Base-by-base conservation (phyloP, 2,797 vertebrate genomes). In the Austrolebias charrua region DNA sequence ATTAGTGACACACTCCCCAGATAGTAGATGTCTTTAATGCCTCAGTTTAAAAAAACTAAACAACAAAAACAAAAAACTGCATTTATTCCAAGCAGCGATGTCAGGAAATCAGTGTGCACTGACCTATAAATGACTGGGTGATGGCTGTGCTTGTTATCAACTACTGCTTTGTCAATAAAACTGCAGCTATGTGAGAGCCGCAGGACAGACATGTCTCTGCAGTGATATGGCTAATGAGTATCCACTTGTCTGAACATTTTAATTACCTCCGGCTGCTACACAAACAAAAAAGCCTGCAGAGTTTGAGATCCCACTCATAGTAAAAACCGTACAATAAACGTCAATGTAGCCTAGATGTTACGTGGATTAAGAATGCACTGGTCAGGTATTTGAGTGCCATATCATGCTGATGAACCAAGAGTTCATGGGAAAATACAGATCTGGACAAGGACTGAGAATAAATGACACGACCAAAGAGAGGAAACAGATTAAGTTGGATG, bases 131-230 rank as follows among this genome's bases (percentile, higher is more conserved):
- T 28, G 0, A 14, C 16, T 58, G 11, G 28, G 19, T 11, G 2
- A 51, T 51, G 15, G 43, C 20, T 43, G 9, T 43, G 43, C n/a
- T 38, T n/a, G 45, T 33, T 33, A 44, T 52, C 29, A 7, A 15
- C 19, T 11, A 15, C 19, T 63, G 51, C 4, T 63, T 35, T 53
- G n/a, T 18, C 31, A 53, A 53, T 53, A 53, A 35, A 35, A 11
- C 1, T 53, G 31, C 31, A 43, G 42, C 15, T 6, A 18, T 53
- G 16, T 16, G 5, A 58, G 5, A 31, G n/a, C 45, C 28, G 16
- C 19, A 24, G 12, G 15, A 49, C 3, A 16, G 38, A 43, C 6
- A 15, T 24, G 20, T 24, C 7, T 28, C 11, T 55, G 31, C n/a
- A 43, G 15, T 11, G 6, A 7, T 18, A 48, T 19, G 38, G 46